Evolutionary conservation across 1,140 invertebrate genomes (phyloP), one percentile per base, ranked within the genome.

Genomic region (Patella vulgata): DNA sequence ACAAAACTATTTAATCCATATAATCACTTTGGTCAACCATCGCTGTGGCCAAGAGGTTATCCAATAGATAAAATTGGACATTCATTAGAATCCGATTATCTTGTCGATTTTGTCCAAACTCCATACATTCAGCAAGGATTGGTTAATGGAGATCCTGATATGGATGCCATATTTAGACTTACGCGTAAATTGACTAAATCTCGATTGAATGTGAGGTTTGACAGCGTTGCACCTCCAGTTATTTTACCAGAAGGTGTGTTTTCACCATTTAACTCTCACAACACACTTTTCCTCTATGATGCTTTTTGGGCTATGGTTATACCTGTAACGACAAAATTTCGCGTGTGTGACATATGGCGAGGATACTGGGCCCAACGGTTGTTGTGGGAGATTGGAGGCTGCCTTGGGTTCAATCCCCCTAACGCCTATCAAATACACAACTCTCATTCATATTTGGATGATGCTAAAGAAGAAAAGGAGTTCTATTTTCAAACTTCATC

Each of bases 131-230:
- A 81, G 59, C 80, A 82, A 50, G 76, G 78, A 8, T 30, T 82
- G 9, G 80, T 79, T 1, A 70, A 81, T 57, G 75, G 77, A 5
- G 80, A 82, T 56, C 80, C 80, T 19, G 80, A 82, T 63, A 68
- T 82, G 14, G 80, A 82, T 63, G 80, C 80, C 6, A 68, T 82
- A 51, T 81, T 68, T 60, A 47, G 80, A 48, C 66, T 80, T 12
- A 74, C 72, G 5, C 63, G 73, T 30, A 73, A 74, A 53, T 40
- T 55, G 21, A 27, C 17, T 9, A 43, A 63, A n/a, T 21, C 39
- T 4, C 44, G 25, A 6, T 28, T 76, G 19, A 63, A 74, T 42
- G 54, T 79, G 12, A 58, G 53, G 11, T 73, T 79, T 55, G 67
- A 80, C 39, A 19, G 36, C 25, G 23, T 28, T 46, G 69, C 66